phyloP scores from a whole-genome alignment of 1,140 invertebrate genomes.

The Ptiloglossa arizonensis region DNA sequence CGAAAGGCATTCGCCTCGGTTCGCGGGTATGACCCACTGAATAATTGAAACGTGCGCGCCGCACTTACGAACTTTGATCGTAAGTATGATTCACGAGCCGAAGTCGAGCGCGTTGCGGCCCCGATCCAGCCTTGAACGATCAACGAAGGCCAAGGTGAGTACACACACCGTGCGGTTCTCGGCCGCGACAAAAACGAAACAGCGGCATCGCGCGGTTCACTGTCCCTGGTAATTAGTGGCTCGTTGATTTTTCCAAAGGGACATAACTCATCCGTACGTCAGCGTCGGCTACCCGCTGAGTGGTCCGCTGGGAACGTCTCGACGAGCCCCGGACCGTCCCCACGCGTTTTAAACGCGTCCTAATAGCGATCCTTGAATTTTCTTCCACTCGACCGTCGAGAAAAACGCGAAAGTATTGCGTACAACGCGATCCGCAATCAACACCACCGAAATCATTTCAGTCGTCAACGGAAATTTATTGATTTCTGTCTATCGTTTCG shows the following conservation, averaged over 20 bases:
- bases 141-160: constrained; percentile 53
- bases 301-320: neutral
- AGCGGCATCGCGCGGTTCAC: constrained; percentile 43
- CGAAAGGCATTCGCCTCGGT: constrained; percentile 11
- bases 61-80: constrained; percentile 28
- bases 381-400: neutral
- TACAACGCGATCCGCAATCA: too few species aligned
- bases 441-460: too few species aligned
- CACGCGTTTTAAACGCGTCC: neutral
- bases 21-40: constrained; percentile 31
- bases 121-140: constrained; percentile 48
- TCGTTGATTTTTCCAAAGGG: constrained; percentile 51
- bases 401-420: too few species aligned
- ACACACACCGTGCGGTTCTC: neutral
- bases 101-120: constrained; percentile 3
- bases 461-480: too few species aligned
- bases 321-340: neutral
- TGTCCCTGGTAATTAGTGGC: constrained; percentile 54
- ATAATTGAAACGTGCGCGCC: constrained; percentile 28
- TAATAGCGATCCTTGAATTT: neutral
- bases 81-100: constrained; percentile 12
- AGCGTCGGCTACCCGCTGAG: constrained; percentile 56
- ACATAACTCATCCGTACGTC: constrained; percentile 64
- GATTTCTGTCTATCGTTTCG: too few species aligned
- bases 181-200: constrained; percentile 29